phyloP scores from a whole-genome alignment of 2,888 invertebrate genomes.

The Danaus chrysippus region DNA sequence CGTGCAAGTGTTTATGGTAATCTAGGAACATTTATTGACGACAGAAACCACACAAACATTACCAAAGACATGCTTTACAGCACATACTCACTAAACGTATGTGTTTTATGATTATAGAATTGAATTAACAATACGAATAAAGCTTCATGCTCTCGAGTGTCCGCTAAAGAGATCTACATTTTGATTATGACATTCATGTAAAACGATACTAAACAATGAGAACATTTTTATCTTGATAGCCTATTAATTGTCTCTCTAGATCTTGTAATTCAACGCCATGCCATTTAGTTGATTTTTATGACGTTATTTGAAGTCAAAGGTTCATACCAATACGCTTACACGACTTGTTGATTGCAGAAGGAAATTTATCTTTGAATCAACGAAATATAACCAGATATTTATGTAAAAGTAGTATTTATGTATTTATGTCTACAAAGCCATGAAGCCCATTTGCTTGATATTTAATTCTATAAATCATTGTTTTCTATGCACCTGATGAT shows the following conservation, averaged over 20 bases:
- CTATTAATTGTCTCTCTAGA: slow-evolving; percentile 23
- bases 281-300: slow-evolving; percentile 21
- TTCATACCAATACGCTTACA: slow-evolving; percentile 18
- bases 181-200: slow-evolving; percentile 14
- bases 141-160: slow-evolving; percentile 1
- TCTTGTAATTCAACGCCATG: slow-evolving; percentile 24
- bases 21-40: slow-evolving; percentile 6
- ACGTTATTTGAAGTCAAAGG: slow-evolving; percentile 18
- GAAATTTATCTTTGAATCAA: slow-evolving; percentile 27
- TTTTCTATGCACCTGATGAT: too few relatives aligned
- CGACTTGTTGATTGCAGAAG: slow-evolving; percentile 21
- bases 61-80: slow-evolving; percentile 7
- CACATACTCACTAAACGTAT: slow-evolving; percentile 20
- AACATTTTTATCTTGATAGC: slow-evolving; percentile 18
- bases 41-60: slow-evolving; percentile 5
- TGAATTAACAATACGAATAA: slow-evolving; percentile 12
- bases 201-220: slow-evolving; percentile 14
- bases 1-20: slow-evolving; percentile 7
- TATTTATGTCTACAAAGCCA: too few relatives aligned
- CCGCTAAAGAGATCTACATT: slow-evolving; percentile 1
- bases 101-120: slow-evolving; percentile 17
- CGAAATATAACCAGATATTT: slow-evolving; percentile 28
- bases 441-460: too few relatives aligned
- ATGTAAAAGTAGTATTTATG: slow-evolving; percentile 28
- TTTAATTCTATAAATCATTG: too few relatives aligned